Base-by-base conservation (phyloP, 2,888 invertebrate genomes). In the Biston betularia region DNA sequence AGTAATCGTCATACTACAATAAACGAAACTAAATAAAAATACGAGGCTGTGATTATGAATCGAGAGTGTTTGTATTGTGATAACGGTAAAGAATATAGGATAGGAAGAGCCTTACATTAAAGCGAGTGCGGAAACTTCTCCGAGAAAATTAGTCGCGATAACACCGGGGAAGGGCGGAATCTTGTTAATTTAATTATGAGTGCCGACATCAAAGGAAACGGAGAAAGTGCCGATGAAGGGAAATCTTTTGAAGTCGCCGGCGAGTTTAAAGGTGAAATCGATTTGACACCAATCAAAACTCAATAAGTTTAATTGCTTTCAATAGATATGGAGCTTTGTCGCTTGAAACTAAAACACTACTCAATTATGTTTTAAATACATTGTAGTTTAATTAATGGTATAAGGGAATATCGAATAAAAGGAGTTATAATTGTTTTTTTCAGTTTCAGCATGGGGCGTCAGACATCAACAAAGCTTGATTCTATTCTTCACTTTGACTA, bases 401-500 rank as follows among this genome's bases (percentile, higher is more conserved):
- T 2, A 24, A 3, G 1, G 24, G 3, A 24, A 24, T 24, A 24
- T 3, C 6, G 4, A 6, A 44, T 6, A 44, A 12, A 44, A 12
- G 12, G 4, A 3, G 5, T 45, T 6, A 14, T 15, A 52, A 14
- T 55, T 10, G 33, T 42, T 60, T 49, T 0, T 54, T 68, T 54
- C 44, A 84, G 80, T 81, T 75, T 76, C 83, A 83, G 83, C 78
- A 70, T 91, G 85, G 83, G 91, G 92, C 1, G 81, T 82, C 67
- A 88, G 96, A 49, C 96, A 96, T 77, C 85, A 94, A 44, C 96
- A 96, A 80, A 92, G 94, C 15, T 66, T 95, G 0, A 83, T 96
- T 54, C 83, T 96, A 54, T 95, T 96, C 74, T 79, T 94, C 12
- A 91, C 95, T 0, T 85, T 95, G 15, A 88, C 95, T 0, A 91